Conservation (phyloP, 2,113 vertebrate genomes). For the Caranx melampygus region DNA sequence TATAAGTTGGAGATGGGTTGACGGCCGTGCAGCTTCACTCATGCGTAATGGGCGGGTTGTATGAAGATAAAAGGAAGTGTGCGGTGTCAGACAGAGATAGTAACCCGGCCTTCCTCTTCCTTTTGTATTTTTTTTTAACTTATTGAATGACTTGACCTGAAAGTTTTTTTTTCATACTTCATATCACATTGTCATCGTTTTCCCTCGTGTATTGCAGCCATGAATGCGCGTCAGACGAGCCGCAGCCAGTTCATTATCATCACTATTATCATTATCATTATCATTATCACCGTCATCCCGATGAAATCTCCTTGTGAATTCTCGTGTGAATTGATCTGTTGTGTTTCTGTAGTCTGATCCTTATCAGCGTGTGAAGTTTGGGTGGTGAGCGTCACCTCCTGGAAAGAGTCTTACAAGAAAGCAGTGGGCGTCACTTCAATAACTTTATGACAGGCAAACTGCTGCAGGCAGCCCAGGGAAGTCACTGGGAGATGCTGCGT, state of each 20-base stretch:
- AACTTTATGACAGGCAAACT: background rate
- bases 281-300: background rate
- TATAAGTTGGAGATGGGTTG: background rate
- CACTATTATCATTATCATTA: too few species aligned
- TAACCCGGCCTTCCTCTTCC: slow-evolving; percentile 85
- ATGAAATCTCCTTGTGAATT: background rate
- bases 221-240: background rate
- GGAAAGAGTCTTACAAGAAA: slow-evolving; percentile 31
- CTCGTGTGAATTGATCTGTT: background rate
- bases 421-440: slow-evolving; percentile 21
- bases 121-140: slow-evolving; percentile 68
- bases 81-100: slow-evolving; percentile 65
- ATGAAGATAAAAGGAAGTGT: slow-evolving; percentile 73
- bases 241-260: background rate
- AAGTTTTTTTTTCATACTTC: background rate
- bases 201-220: background rate
- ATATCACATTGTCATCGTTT: background rate
- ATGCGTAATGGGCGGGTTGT: slow-evolving; percentile 68
- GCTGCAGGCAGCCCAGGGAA: background rate
- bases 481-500: slow-evolving; percentile 40
- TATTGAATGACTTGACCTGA: slow-evolving; percentile 61
- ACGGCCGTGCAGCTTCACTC: slow-evolving; percentile 42
- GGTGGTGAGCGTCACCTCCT: slow-evolving; percentile 54
- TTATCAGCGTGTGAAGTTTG: slow-evolving; percentile 22
- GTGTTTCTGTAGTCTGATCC: slow-evolving; percentile 12